These are phyloP conservation scores for Lamellibrachia satsuma DNA, from an alignment of 2,888 invertebrate genomes.

Conservation along the genomic window DNA sequence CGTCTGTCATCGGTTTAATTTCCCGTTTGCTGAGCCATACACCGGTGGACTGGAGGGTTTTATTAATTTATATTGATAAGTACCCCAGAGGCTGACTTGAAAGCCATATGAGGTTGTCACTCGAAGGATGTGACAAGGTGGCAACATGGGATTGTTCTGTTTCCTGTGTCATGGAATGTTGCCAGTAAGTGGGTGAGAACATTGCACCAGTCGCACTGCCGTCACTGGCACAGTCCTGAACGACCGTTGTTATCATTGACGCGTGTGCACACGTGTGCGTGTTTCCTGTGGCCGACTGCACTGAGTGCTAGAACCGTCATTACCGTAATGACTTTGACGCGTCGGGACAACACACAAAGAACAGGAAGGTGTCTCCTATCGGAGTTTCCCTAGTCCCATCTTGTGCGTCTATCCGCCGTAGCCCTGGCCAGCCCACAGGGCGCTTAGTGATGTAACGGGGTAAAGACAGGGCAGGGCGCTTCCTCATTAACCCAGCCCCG, in stretches of 20 bases:
- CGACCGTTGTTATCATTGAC: background rate
- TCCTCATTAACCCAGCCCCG: background rate
- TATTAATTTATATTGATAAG: too few relatives aligned
- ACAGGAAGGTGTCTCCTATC: background rate
- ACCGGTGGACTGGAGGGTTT: too few relatives aligned
- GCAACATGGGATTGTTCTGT: background rate
- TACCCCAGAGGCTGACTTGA: too few relatives aligned
- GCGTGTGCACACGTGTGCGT: background rate
- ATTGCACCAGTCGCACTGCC: background rate
- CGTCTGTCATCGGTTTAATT: too few relatives aligned
- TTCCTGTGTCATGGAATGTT: background rate
- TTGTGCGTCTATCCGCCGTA: background rate
- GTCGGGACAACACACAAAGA: background rate
- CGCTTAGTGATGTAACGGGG: background rate
- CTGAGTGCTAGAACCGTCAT: background rate
- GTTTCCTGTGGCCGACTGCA: background rate
- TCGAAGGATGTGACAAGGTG: too few relatives aligned
- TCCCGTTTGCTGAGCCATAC: too few relatives aligned
- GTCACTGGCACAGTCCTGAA: background rate
- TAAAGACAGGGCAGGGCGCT: background rate
- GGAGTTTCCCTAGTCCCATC: background rate
- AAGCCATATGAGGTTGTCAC: too few relatives aligned
- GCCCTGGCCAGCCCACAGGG: background rate
- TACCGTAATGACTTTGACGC: constrained; percentile 17
- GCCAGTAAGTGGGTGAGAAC: background rate